Percentiles rank a stretch among this genome's conserved stretches.
phyloP scores from a whole-genome alignment of 35 echinoderm and acorn worm species.

The Diadema setosum region DNA sequence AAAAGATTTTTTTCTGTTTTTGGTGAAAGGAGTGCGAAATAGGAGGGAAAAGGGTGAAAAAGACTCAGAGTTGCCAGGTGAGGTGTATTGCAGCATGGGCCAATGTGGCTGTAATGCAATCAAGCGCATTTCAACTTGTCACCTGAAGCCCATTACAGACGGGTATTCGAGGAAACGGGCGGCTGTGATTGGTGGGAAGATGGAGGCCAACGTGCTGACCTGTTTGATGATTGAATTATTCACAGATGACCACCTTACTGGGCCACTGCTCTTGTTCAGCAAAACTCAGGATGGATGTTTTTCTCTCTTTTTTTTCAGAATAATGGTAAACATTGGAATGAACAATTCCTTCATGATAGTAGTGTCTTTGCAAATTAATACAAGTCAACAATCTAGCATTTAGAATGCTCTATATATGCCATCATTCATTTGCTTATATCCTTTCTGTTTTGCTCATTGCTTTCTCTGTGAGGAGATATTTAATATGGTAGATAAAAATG shows the following conservation, averaged over 20 bases:
- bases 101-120: conserved; percentile 6
- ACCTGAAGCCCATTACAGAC: conserved; percentile 4
- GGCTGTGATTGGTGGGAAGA: neutral
- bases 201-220: neutral
- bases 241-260: neutral
- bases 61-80: neutral
- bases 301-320: neutral
- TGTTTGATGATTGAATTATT: neutral
- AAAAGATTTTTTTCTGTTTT: too few relatives aligned
- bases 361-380: too few relatives aligned
- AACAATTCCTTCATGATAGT: too few relatives aligned
- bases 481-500: too few relatives aligned
- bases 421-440: too few relatives aligned
- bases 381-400: too few relatives aligned
- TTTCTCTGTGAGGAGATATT: too few relatives aligned
- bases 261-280: neutral
- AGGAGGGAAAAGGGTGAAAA: neutral
- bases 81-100: neutral
- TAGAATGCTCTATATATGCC: too few relatives aligned
- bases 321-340: too few relatives aligned
- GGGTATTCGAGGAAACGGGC: neutral
- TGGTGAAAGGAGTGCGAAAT: neutral
- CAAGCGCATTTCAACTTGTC: neutral
- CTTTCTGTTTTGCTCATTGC: too few relatives aligned
- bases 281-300: too few relatives aligned